These are phyloP conservation scores for Octopus bimaculoides DNA, from an alignment of 1,140 invertebrate species.

Conservation along the genomic window DNA sequence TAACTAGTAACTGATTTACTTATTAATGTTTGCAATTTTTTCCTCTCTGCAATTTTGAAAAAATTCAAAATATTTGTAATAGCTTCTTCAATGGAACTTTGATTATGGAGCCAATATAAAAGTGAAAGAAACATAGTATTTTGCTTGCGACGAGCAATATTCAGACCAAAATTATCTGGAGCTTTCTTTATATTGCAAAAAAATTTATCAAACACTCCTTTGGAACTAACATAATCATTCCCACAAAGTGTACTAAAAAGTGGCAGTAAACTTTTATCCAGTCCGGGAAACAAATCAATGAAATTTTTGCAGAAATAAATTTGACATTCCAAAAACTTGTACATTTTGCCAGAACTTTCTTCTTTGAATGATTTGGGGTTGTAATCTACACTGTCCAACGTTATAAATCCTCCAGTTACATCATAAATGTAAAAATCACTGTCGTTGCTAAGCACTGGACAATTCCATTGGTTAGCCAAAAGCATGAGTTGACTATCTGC, in stretches of 20 bases:
- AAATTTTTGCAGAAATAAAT: slow-evolving; percentile 73
- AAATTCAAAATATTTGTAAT: slow-evolving; percentile 60
- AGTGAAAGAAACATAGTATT: slow-evolving; percentile 67
- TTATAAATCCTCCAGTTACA: slow-evolving; percentile 70
- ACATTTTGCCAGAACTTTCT: slow-evolving; percentile 21
- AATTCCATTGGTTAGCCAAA: slow-evolving; percentile 72
- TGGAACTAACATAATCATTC: slow-evolving; percentile 78
- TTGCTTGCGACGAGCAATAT: slow-evolving; percentile 52
- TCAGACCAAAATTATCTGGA: slow-evolving; percentile 56
- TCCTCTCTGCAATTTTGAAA: slow-evolving; percentile 35
- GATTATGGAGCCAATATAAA: slow-evolving; percentile 73
- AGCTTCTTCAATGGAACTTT: slow-evolving; percentile 64
- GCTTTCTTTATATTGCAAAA: slow-evolving; percentile 66
- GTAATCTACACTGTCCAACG: slow-evolving; percentile 68
- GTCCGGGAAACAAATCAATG: slow-evolving; percentile 65
- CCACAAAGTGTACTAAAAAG: slow-evolving; percentile 78
- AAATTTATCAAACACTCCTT: slow-evolving; percentile 67
- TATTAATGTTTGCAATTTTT: slow-evolving; percentile 33
- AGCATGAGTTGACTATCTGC: slow-evolving; percentile 82
- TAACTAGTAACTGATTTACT: slow-evolving; percentile 39
- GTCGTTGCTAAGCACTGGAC: slow-evolving; percentile 83
- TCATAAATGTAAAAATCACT: slow-evolving; percentile 90
- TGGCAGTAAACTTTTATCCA: slow-evolving; percentile 69
- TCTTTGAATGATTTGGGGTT: slow-evolving; percentile 22
- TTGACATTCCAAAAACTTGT: slow-evolving; percentile 63